Conservation (phyloP, 2,797 vertebrate genomes). For the Hippocampus kuda region DNA sequence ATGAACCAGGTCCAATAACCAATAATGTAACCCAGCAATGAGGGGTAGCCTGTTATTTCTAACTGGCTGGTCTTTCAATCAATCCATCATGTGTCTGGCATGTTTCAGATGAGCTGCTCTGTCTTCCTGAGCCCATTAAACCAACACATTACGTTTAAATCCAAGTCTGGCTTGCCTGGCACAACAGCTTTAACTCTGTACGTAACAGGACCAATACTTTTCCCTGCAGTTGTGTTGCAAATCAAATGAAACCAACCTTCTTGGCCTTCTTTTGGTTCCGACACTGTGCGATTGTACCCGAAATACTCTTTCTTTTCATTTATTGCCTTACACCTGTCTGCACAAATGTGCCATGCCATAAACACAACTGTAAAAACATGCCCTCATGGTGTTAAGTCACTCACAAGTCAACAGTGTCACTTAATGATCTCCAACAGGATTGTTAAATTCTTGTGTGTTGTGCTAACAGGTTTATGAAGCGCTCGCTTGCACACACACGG, state of each 20-base stretch:
- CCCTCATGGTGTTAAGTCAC: neutral
- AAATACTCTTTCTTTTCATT: neutral
- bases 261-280: neutral
- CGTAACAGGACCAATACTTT: neutral
- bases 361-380: slow-evolving; percentile 4
- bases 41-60: too few species aligned
- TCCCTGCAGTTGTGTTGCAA: neutral
- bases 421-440: slow-evolving; percentile 13
- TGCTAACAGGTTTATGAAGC: slow-evolving; percentile 32
- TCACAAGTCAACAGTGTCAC: neutral
- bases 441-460: slow-evolving; percentile 20
- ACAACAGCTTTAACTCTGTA: neutral
- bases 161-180: neutral
- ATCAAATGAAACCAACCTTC: neutral
- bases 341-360: neutral
- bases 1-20: too few species aligned
- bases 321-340: neutral
- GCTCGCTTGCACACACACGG: too few species aligned
- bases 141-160: slow-evolving; percentile 19
- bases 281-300: neutral
- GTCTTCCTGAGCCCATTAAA: slow-evolving; percentile 28
- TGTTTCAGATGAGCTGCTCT: slow-evolving; percentile 2
- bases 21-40: too few species aligned
- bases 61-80: neutral
- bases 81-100: slow-evolving; percentile 17